Base-by-base conservation (phyloP, 2,113 vertebrate species). In the Pluvianellus socialis region DNA sequence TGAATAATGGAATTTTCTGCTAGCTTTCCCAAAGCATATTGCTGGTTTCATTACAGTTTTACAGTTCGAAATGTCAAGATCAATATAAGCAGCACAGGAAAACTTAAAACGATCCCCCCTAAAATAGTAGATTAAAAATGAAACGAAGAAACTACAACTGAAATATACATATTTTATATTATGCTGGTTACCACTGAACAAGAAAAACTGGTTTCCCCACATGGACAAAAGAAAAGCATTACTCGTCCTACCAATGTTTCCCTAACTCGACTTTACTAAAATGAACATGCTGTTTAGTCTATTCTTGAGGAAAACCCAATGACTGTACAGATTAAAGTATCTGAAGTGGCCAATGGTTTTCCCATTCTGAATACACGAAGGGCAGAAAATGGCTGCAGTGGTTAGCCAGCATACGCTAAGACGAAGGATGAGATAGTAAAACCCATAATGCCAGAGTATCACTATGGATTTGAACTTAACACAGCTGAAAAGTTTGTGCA, bases 131-230 rank as follows among this genome's bases (percentile, higher is more conserved):
- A 33, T 42, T 50, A 79, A 47, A 88, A 89, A 72, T 7, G 3
- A 95, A 92, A 88, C 2, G 0, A 66, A 95, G 58, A 76, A 92
- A 92, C 61, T 71, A 32, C 65, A 62, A 88, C 63, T 35, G 53
- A 88, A 96, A 94, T 73, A 59, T 24, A 62, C 7, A 2, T 67
- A 93, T 86, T 94, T 92, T 38, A 27, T 55, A 89, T 72, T 61
- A 77, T 8, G 26, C 19, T 93, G 72, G 55, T 88, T 93, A 95
- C 50, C 82, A 80, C 63, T 44, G 59, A 92, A 96, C 50, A 0
- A 96, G 92, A 96, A 93, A 93, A 96, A 95, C 94, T 94, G 79
- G 92, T 93, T 96, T 92, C 47, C 62, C 56, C 44, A 90, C 85
- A 55, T 3, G 50, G 91, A 87, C 76, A 87, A 87, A 96, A 80